Evolutionary conservation across 2,113 vertebrate genomes (phyloP), one percentile per base, ranked within the genome.

Genomic region (Tretioscincus oriximinensis): DNA sequence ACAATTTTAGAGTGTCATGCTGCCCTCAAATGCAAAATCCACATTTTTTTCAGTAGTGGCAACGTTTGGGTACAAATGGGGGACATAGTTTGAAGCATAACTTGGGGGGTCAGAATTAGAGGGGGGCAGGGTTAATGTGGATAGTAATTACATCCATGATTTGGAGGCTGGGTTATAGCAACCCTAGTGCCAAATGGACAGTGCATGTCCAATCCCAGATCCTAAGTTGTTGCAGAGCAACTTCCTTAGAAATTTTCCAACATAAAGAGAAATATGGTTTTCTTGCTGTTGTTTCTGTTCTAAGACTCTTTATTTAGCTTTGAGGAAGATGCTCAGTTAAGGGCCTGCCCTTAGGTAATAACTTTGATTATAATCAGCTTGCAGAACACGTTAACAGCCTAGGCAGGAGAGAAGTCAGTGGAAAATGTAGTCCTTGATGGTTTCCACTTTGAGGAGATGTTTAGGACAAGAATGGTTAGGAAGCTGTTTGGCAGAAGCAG

Each of bases 291-390:
- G 68, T 72, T 26, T 63, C 20, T 12, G 1, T 72, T 73, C 78
- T 9, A 82, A 84, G 78, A 73, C 78, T 64, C 65, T 81, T 35
- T 24, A 9, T 7, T 60, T 54, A 82, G 66, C 71, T 89, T 85
- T 58, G 78, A 69, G 18, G 82, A 69, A 24, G 84, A 21, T 73
- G 11, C 60, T 72, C 9, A 77, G 54, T 65, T 77, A 84, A 2
- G 8, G 47, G 60, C 35, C 7, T 54, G 26, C 29, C 45, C 45
- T n/a, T 70, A 61, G 65, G 65, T n/a, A 69, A 76, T 29, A 61
- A 31, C 26, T 68, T 67, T 68, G 51, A 81, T 71, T 54, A n/a
- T 61, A 79, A 63, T 70, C 65, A 73, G 45, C 14, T 80, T 80
- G 60, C 63, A 26, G 64, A 22, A 81, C 45, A 6, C 77, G 11